Evolutionary conservation across 2,888 invertebrate genomes (phyloP), one percentile per base, ranked within the genome.

Genomic region (Antheraea yamamai): DNA sequence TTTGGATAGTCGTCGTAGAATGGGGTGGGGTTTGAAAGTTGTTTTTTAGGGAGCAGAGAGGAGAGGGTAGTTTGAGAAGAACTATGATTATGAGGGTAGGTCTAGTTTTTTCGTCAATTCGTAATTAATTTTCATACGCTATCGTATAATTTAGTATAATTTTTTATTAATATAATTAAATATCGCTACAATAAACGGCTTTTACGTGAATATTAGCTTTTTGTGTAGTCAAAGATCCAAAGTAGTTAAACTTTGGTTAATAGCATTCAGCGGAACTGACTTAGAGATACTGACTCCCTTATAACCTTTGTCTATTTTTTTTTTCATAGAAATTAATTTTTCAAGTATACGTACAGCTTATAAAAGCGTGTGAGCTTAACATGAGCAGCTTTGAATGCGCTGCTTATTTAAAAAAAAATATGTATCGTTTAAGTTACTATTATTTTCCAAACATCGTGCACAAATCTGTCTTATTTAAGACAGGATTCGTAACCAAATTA

Each of bases 401-500:
- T 39, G 61, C 58, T 23, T 73, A 39, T 55, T 23, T 73, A 20
- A 4, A 61, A 61, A 30, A 14, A 55, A 16, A 73, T 20, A 20
- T 58, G 30, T 26, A 20, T 58, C 39, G 39, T 73, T 23, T 73
- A 35, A 39, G 39, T 70, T n/a, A 66, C 6, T 66, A 39, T 80
- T 76, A 74, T 78, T 84, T 52, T 18, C 30, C 23, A 58, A 75
- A 75, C 80, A 80, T 30, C 26, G 84, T 87, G 91, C 92, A 91
- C 92, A 92, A 92, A 89, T 78, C 82, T 85, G 85, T 87, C 80
- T 78, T 73, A 75, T 73, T 71, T 73, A 71, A 71, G 77, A 83
- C 84, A 81, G 84, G 73, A 79, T 77, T 30, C 26, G 73, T 84
- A 90, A 91, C 91, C 89, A 91, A 92, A 91, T 86, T 77, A 80